Evolutionary conservation across 2,888 invertebrate species (phyloP), one percentile per base, ranked within the genome.

Genomic region (Choreutis nemorana): DNA sequence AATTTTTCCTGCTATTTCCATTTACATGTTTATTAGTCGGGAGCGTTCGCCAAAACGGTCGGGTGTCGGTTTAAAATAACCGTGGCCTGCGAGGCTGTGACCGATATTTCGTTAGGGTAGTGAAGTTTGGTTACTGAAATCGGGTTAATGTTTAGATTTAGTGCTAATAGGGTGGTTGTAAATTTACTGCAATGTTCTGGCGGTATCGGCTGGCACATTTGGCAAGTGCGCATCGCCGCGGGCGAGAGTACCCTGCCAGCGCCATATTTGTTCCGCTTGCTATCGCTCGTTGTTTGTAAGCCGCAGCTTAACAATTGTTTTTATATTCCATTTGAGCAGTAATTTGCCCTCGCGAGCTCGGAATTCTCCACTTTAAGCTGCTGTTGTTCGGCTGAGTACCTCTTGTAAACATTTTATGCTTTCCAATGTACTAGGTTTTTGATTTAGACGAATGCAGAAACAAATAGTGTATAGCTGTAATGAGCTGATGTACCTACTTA

Each of bases 121-220:
- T 65, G 67, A 68, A 68, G 66, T 67, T 72, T 55, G 67, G 71
- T 68, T 68, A 67, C 58, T 52, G 55, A 59, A 75, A 71, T 65
- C 67, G 73, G 77, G 77, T 77, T 75, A 77, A 75, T 77, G 73
- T 75, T 73, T 77, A 75, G 73, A 77, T 77, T 77, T 77, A 77
- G 73, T 77, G 77, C 73, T 75, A 75, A 75, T 77, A 75, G 73
- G 67, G 63, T 63, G 63, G 75, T 58, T 66, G 70, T 77, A 75
- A 75, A 75, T 75, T 71, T 57, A 57, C 62, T 55, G 57, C 70
- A 67, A 70, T 73, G 71, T 73, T 71, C 66, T 63, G 70, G 60
- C 62, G 67, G 64, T 75, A 75, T 77, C 75, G 59, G 72, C 61
- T 71, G 68, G 68, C 66, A 72, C 65, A 73, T 75, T 78, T 77